Conservation (phyloP, 2,113 vertebrate species). For the Nibea coibor region DNA sequence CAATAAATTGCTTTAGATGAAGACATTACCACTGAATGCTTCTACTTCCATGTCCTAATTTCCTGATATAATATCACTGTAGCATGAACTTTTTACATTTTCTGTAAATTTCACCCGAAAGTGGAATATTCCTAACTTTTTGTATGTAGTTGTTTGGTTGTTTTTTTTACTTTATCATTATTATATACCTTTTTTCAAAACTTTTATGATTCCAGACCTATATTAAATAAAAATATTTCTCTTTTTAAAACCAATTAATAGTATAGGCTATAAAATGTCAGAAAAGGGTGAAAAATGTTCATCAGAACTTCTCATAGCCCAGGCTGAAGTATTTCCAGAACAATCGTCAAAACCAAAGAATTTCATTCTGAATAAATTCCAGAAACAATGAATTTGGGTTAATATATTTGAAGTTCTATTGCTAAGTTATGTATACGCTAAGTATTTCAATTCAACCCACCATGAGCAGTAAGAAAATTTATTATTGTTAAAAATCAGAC, state of each 20-base stretch:
- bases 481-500: conserved; percentile 22
- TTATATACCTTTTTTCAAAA: neutral
- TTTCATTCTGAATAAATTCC: neutral
- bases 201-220: neutral
- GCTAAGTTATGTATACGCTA: neutral
- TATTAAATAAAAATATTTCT: neutral
- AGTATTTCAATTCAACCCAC: neutral
- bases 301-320: neutral
- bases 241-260: neutral
- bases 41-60: too few species aligned
- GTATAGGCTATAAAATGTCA: too few species aligned
- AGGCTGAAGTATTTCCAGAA: neutral
- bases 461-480: conserved; percentile 5
- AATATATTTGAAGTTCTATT: neutral
- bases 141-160: too few species aligned
- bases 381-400: neutral
- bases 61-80: too few species aligned
- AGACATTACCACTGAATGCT: too few species aligned
- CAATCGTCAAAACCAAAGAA: neutral
- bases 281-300: too few species aligned
- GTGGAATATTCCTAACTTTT: too few species aligned
- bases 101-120: too few species aligned
- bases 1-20: too few species aligned
- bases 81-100: too few species aligned
- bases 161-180: too few species aligned